These are phyloP conservation scores for Toxonevra muliebris DNA, from an alignment of 2,888 invertebrate species.

Conservation along the genomic window DNA sequence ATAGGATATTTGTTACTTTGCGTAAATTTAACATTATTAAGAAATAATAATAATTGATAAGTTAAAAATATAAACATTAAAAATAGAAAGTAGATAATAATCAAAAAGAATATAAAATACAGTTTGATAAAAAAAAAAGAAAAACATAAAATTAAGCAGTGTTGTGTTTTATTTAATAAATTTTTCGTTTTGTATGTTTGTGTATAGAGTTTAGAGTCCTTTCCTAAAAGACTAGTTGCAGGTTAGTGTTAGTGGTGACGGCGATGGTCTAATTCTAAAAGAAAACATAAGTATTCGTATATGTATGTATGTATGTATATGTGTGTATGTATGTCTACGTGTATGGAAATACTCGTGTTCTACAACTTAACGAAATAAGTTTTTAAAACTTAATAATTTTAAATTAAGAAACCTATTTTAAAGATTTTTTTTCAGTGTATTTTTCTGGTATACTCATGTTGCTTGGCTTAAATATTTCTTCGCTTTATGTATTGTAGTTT, in stretches of 20 bases:
- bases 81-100: not conserved
- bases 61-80: not conserved
- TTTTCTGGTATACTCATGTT: too few species aligned
- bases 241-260: conserved; percentile 13
- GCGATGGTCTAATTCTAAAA: conserved; percentile 1
- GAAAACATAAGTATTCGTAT: conserved; percentile 8
- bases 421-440: too few species aligned
- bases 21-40: not conserved
- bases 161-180: too few species aligned
- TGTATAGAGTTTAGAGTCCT: conserved; percentile 62
- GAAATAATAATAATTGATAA: not conserved
- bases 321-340: not conserved
- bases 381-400: too few species aligned
- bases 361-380: too few species aligned
- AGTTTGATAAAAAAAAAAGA: too few species aligned
- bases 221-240: conserved; percentile 61
- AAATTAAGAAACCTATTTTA: too few species aligned
- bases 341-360: not conserved
- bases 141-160: too few species aligned
- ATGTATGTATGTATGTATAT: conserved; percentile 10
- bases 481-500: too few species aligned
- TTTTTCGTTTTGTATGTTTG: conserved; percentile 14
- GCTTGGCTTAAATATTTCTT: too few species aligned
- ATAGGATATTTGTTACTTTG: not conserved
- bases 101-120: not conserved